Percentiles rank a stretch among this genome's conserved stretches.
phyloP scores from a whole-genome alignment of 2,888 invertebrate species.

The Oscheius sp. region DNA sequence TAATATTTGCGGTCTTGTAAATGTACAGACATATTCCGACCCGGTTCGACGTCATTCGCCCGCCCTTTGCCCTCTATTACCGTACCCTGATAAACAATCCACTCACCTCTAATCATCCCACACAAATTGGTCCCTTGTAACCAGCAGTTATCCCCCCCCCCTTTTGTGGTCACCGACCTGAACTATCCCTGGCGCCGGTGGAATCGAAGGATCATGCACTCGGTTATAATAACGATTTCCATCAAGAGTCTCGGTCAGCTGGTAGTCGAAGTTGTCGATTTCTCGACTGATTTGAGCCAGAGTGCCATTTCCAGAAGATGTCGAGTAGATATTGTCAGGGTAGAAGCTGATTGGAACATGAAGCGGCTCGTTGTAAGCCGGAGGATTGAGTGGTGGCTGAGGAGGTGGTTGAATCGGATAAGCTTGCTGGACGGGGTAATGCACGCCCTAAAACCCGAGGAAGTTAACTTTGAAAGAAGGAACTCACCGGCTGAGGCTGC shows the following conservation, averaged over 20 bases:
- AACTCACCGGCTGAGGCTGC: not conserved
- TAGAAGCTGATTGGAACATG: conserved; percentile 33
- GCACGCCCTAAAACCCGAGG: conserved; percentile 2
- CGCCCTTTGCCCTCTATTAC: too few relatives aligned
- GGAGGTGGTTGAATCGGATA: conserved; percentile 25
- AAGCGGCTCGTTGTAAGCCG: conserved; percentile 26
- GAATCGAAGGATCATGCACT: conserved; percentile 21
- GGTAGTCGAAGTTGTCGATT: conserved; percentile 28
- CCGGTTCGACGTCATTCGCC: too few relatives aligned
- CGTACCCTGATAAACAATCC: too few relatives aligned
- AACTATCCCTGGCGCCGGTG: conserved; percentile 21
- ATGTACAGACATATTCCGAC: too few relatives aligned
- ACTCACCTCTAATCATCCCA: too few relatives aligned
- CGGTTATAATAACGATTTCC: conserved; percentile 27
- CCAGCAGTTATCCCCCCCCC: too few relatives aligned
- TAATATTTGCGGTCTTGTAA: too few relatives aligned
- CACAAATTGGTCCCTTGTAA: too few relatives aligned
- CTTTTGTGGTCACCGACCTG: not conserved
- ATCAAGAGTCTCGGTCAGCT: conserved; percentile 24
- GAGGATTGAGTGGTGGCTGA: conserved; percentile 29
- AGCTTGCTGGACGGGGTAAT: conserved; percentile 23
- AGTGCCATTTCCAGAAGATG: conserved; percentile 11
- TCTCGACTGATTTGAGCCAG: conserved; percentile 28
- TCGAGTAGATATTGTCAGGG: conserved; percentile 31
- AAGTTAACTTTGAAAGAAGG: not conserved